phyloP scores from a whole-genome alignment of 2,888 invertebrate genomes.

The Tenthredo mesomela region DNA sequence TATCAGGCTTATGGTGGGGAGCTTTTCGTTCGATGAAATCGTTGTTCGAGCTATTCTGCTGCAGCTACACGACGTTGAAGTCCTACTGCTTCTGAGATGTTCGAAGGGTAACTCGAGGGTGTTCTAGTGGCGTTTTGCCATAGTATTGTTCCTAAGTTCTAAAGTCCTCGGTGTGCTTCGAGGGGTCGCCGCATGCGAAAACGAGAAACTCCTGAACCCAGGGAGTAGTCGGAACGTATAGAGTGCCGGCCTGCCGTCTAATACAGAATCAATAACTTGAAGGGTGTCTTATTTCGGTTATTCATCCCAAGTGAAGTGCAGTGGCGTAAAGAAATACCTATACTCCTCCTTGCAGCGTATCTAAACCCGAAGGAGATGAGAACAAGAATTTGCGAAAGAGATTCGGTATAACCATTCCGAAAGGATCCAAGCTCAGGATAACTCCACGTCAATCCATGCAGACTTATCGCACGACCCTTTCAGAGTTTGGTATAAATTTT shows the following conservation, averaged over 20 bases:
- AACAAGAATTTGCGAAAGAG: not conserved
- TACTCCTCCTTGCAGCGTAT: not conserved
- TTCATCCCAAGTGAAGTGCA: not conserved
- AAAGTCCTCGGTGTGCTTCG: conserved; percentile 13
- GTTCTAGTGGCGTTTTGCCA: conserved; percentile 23
- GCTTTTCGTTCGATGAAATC: not conserved
- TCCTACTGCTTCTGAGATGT: not conserved
- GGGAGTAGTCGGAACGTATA: not conserved
- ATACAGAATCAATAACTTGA: conserved; percentile 37
- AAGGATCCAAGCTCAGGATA: not conserved
- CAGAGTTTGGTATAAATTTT: not conserved
- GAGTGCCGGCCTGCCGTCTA: conserved; percentile 28
- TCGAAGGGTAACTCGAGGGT: conserved; percentile 4
- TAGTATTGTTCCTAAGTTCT: conserved; percentile 27
- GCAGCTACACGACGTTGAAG: not conserved
- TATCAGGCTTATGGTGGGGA: not conserved
- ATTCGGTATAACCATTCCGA: not conserved
- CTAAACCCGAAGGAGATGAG: not conserved
- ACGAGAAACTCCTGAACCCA: conserved; percentile 26
- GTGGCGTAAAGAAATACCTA: not conserved
- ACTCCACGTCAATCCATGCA: not conserved
- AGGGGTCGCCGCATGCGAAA: conserved; percentile 13
- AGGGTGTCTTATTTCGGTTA: conserved; percentile 39
- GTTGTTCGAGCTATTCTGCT: not conserved
- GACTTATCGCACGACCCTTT: not conserved